A percentile compares a stretch with the other conserved stretches of the same genome.
These are phyloP conservation scores for Paralvinella palmiformis DNA, from an alignment of 1,140 invertebrate genomes.

Conservation along the genomic window DNA sequence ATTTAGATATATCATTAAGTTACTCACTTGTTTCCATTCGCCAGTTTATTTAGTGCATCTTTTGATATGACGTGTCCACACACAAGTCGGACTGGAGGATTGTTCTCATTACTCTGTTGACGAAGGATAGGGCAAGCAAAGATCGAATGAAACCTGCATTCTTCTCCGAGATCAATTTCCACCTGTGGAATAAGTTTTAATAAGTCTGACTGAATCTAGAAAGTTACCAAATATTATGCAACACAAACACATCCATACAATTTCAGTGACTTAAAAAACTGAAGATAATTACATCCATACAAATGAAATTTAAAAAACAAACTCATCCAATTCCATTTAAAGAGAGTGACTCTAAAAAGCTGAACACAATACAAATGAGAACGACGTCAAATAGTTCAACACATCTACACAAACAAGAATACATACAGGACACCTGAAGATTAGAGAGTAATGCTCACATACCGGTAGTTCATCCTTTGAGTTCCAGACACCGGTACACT, in stretches of 20 bases:
- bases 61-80: slow-evolving; percentile 98
- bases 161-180: slow-evolving; percentile 81
- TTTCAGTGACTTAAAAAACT: too few species aligned
- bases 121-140: slow-evolving; percentile 97
- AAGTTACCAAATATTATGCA: too few species aligned
- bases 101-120: slow-evolving; percentile 90
- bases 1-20: slow-evolving; percentile 4
- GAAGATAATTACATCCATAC: too few species aligned
- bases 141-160: slow-evolving; percentile 89
- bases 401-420: too few species aligned
- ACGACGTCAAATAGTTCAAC: too few species aligned
- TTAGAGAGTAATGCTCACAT: slow-evolving; percentile 43
- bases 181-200: slow-evolving; percentile 59
- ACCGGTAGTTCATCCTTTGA: slow-evolving; percentile 93
- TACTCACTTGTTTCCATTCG: slow-evolving; percentile 82
- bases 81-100: slow-evolving; percentile 92
- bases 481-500: slow-evolving; percentile 88
- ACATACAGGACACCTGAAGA: too few species aligned
- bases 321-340: too few species aligned
- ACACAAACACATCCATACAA: too few species aligned
- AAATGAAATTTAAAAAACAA: too few species aligned
- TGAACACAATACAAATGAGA: too few species aligned
- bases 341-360: too few species aligned
- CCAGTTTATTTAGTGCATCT: slow-evolving; percentile 92
- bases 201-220: too few species aligned